phyloP scores from a whole-genome alignment of 1,140 invertebrate species.

The Brachionus rubens region DNA sequence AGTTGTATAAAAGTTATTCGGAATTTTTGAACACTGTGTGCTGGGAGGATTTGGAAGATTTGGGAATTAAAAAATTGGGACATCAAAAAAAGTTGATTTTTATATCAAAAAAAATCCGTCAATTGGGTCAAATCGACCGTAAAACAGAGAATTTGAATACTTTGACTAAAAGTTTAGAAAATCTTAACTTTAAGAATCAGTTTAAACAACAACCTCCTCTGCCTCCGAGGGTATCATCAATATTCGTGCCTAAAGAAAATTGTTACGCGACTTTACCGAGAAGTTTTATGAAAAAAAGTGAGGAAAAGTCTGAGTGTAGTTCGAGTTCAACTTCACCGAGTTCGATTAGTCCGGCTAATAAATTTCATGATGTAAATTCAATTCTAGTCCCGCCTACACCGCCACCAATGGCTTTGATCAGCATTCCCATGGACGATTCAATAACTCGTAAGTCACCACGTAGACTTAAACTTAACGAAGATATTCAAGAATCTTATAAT shows the following conservation, averaged over 20 bases:
- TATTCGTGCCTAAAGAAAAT: slow-evolving; percentile 47
- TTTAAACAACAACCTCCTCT: slow-evolving; percentile 20
- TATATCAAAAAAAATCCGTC: slow-evolving; percentile 92
- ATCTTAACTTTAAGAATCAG: neutral
- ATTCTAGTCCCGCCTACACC: slow-evolving; percentile 26
- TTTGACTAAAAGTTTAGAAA: slow-evolving; percentile 45
- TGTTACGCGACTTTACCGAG: slow-evolving; percentile 21
- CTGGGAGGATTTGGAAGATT: slow-evolving; percentile 98
- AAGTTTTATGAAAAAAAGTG: slow-evolving; percentile 5
- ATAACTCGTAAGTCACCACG: neutral
- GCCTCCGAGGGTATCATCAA: slow-evolving; percentile 36
- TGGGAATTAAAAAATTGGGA: slow-evolving; percentile 79
- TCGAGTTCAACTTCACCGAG: slow-evolving; percentile 10
- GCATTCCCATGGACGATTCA: neutral
- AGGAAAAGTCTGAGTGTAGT: neutral
- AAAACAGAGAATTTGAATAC: no score
- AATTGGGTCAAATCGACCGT: no score
- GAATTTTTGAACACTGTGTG: slow-evolving; percentile 75
- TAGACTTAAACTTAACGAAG: neutral
- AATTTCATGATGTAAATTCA: neutral
- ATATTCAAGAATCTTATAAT: neutral
- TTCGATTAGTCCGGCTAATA: slow-evolving; percentile 5
- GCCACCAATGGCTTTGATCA: slow-evolving; percentile 19
- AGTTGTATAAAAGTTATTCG: slow-evolving; percentile 88
- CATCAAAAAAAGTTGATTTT: slow-evolving; percentile 97